Percentiles rank a stretch among this genome's conserved stretches.
These are phyloP conservation scores for Malurus leucopterus DNA, from an alignment of 2,797 vertebrate species.

Conservation along the genomic window DNA sequence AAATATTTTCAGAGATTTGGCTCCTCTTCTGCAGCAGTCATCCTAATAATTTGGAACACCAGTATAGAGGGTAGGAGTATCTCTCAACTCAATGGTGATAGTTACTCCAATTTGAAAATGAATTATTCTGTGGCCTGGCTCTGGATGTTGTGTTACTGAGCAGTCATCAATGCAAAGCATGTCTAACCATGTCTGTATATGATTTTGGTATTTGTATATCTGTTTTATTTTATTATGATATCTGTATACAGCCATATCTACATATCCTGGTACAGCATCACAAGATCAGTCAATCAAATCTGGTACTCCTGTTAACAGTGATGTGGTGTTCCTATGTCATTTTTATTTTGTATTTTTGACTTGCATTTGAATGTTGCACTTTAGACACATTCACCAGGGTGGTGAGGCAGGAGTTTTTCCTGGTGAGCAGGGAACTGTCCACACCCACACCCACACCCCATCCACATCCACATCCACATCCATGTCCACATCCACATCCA, in stretches of 20 bases:
- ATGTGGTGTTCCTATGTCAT: background rate
- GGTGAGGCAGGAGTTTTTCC: background rate
- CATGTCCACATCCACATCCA: background rate
- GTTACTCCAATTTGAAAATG: background rate
- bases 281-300: background rate
- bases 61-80: background rate
- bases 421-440: background rate
- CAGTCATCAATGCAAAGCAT: background rate
- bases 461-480: background rate
- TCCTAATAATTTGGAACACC: background rate
- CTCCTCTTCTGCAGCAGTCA: background rate
- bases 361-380: background rate
- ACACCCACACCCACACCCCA: background rate
- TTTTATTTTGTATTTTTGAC: background rate
- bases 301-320: background rate
- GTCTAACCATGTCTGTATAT: background rate
- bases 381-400: accelerated
- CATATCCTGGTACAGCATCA: background rate
- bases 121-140: background rate
- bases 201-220: background rate
- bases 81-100: background rate
- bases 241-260: background rate
- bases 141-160: background rate
- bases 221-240: background rate
- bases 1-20: background rate